Evolutionary conservation across 2,113 vertebrate species (phyloP).

Genomic region (Brachypodius melanocephalos): DNA sequence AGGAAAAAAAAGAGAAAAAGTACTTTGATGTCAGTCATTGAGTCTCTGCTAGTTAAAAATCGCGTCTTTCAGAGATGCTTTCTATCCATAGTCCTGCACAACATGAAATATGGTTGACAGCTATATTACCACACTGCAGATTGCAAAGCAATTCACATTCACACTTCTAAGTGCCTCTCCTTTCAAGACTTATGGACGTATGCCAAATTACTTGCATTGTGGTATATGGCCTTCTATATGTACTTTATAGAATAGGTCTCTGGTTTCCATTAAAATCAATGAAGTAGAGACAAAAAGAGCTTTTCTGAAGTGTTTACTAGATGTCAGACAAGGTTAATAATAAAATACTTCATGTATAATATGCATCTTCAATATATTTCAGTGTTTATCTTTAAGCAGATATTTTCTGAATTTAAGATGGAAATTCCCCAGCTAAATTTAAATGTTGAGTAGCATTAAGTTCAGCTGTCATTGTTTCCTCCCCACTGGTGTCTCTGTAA

Average conservation of each 20-base stretch:
- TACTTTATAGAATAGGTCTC: slow-evolving; percentile 31
- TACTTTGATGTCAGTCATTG: not conserved
- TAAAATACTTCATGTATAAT: not conserved
- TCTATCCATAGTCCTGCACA: slow-evolving; percentile 43
- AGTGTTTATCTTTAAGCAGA: not conserved
- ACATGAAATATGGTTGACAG: slow-evolving; percentile 63
- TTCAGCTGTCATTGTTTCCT: not conserved
- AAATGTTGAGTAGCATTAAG: not conserved
- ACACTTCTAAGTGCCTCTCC: slow-evolving; percentile 59
- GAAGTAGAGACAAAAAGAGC: slow-evolving; percentile 25
- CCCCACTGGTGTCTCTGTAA: not conserved
- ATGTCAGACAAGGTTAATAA: slow-evolving; percentile 37
- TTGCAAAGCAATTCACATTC: slow-evolving; percentile 64
- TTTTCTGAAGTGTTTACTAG: not conserved
- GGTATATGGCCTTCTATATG: slow-evolving; percentile 36
- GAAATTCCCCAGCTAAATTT: not conserved
- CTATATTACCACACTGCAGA: slow-evolving; percentile 61
- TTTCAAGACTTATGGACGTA: slow-evolving; percentile 57
- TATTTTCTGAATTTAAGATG: not conserved
- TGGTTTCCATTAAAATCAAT: slow-evolving; percentile 58
- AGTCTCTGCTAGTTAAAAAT: slow-evolving; percentile 14
- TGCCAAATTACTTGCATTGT: slow-evolving; percentile 52
- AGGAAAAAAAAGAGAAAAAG: not conserved
- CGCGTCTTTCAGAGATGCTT: slow-evolving; percentile 6
- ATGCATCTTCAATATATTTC: not conserved